These are phyloP conservation scores for Rattus norvegicus DNA, from an alignment of 2,113 vertebrate genomes.

Conservation along the genomic window DNA sequence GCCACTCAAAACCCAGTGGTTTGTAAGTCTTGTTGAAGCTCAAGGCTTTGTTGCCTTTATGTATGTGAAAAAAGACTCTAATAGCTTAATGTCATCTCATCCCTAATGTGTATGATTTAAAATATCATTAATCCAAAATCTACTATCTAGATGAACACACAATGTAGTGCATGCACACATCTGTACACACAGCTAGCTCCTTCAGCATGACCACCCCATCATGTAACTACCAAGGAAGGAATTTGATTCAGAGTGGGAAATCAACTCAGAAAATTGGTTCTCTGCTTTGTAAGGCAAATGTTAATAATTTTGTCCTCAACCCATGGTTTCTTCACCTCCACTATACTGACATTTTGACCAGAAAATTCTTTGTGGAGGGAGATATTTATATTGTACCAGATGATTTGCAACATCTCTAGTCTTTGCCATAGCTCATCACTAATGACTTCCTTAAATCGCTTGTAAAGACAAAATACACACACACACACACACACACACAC, in stretches of 20 bases:
- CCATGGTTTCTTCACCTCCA: background rate
- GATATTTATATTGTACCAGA: background rate
- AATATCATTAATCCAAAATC: constrained; percentile 3
- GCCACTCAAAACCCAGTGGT: background rate
- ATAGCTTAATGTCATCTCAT: constrained; percentile 10
- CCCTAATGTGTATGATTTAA: background rate
- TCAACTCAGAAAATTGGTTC: background rate
- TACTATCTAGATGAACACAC: background rate
- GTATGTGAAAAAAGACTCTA: background rate
- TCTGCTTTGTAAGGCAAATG: constrained; percentile 26
- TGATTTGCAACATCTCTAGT: background rate
- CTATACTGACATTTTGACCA: background rate
- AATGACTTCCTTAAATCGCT: background rate
- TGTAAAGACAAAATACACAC: background rate
- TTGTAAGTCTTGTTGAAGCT: background rate
- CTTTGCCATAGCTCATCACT: background rate
- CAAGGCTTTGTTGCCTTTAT: constrained; percentile 18
- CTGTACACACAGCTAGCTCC: background rate
- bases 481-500: no score
- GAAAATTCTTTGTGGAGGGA: background rate
- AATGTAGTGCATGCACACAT: accelerated
- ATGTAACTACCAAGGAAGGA: background rate
- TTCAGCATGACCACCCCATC: no score
- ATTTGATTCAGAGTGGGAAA: constrained; percentile 39
- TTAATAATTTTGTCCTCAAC: background rate